Conservation (phyloP, 2,797 vertebrate species). For the Oophaga sylvatica region DNA sequence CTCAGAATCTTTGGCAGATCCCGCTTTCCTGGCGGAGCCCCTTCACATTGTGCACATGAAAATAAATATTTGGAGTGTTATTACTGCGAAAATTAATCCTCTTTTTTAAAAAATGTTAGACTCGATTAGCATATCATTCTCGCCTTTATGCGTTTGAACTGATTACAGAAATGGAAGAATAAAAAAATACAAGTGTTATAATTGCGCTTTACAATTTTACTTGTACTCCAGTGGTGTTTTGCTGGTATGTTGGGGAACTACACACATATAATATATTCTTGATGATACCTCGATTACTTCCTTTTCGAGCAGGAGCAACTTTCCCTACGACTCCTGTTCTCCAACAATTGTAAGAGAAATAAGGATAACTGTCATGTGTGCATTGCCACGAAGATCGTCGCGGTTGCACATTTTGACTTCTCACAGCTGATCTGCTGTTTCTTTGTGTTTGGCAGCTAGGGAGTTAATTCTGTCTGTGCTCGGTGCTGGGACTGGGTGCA, state of each 20-base stretch:
- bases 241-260: background rate
- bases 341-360: background rate
- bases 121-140: constrained; percentile 24
- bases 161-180: constrained; percentile 20
- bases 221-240: background rate
- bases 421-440: too few species aligned
- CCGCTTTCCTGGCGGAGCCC: constrained; percentile 34
- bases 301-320: background rate
- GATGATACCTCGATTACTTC: too few species aligned
- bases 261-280: background rate
- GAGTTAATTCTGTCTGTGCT: too few species aligned
- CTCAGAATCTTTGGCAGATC: constrained; percentile 32
- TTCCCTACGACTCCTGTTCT: background rate
- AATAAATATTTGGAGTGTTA: constrained; percentile 51
- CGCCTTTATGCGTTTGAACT: constrained; percentile 9
- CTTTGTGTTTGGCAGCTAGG: too few species aligned
- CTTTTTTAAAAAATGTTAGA: constrained; percentile 14
- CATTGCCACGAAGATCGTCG: too few species aligned
- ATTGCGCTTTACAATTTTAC: background rate
- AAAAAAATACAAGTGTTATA: background rate
- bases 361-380: too few species aligned
- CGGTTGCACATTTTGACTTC: too few species aligned
- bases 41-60: constrained; percentile 41
- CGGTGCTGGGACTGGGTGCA: too few species aligned
- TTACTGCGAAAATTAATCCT: constrained; percentile 3